A percentile compares a stretch with the other conserved stretches of the same genome.
These are phyloP conservation scores for Spisula subtruncata DNA, from an alignment of 2,888 invertebrate species.

Conservation along the genomic window DNA sequence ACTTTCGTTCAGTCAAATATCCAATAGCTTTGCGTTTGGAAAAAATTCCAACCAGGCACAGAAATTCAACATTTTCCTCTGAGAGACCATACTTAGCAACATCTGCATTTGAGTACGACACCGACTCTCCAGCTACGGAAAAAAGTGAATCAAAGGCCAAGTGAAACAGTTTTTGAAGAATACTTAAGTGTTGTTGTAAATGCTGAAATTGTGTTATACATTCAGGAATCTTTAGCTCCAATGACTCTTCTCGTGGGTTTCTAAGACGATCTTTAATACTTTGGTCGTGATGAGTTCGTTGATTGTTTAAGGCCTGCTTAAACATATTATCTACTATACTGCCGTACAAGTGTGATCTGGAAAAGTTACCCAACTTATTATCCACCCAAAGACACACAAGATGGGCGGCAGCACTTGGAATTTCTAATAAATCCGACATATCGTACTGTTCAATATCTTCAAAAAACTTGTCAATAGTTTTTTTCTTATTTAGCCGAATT, in stretches of 20 bases:
- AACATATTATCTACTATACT: conserved; percentile 29
- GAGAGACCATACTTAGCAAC: not conserved
- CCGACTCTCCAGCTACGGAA: not conserved
- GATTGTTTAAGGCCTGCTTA: not conserved
- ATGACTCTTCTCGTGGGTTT: not conserved
- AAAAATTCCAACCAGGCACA: conserved; percentile 29
- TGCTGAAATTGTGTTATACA: not conserved
- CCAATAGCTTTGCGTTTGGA: conserved; percentile 38
- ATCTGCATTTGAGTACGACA: conserved; percentile 14
- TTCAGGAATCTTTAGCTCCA: not conserved
- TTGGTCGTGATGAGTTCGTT: not conserved
- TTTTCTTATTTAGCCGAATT: not conserved
- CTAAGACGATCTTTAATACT: not conserved
- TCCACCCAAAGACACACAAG: conserved; percentile 41
- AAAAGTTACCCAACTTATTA: conserved; percentile 1
- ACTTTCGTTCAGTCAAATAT: conserved; percentile 28
- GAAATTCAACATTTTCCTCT: not conserved
- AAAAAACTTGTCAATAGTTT: not conserved
- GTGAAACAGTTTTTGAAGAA: not conserved
- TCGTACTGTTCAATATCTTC: conserved; percentile 16
- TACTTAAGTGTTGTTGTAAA: not conserved
- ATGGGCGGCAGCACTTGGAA: conserved; percentile 23
- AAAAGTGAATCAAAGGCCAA: conserved; percentile 33
- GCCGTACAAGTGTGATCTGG: conserved; percentile 21
- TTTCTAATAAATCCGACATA: conserved; percentile 1